Percentiles rank a stretch among this genome's conserved stretches.
Evolutionary conservation across 2,888 invertebrate genomes (phyloP).

Genomic region (Aspidapion aeneum): DNA sequence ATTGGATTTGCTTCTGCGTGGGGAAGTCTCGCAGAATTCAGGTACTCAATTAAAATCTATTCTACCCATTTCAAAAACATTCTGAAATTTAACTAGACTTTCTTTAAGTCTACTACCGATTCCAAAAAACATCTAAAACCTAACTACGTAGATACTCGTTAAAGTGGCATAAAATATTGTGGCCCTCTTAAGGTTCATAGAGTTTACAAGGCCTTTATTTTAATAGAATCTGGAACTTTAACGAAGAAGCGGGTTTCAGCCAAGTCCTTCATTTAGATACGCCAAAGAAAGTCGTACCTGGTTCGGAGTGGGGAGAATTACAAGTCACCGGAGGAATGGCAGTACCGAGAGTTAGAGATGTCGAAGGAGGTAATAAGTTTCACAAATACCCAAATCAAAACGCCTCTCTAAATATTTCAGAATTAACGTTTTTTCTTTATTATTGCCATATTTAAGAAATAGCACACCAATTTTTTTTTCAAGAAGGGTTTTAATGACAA

Average conservation of each 20-base stretch:
- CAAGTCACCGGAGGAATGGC: conserved; percentile 61
- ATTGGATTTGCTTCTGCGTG: conserved; percentile 63
- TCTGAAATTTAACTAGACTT: neutral
- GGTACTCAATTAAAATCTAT: conserved; percentile 48
- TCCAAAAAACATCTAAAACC: too few relatives aligned
- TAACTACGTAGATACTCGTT: too few relatives aligned
- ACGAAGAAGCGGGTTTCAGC: conserved; percentile 66
- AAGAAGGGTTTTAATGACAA: too few relatives aligned
- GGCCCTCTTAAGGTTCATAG: neutral
- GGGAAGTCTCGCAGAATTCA: conserved; percentile 62
- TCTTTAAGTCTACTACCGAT: neutral
- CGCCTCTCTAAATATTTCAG: too few relatives aligned
- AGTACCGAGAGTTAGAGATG: conserved; percentile 46
- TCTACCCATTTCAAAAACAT: conserved; percentile 1
- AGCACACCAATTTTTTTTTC: too few relatives aligned
- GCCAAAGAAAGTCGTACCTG: conserved; percentile 62
- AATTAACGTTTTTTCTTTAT: too few relatives aligned
- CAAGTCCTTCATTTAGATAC: conserved; percentile 64
- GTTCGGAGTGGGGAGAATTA: conserved; percentile 60
- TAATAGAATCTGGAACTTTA: conserved; percentile 64
- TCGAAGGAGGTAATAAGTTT: conserved; percentile 30
- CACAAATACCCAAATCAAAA: too few relatives aligned
- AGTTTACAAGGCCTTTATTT: too few relatives aligned
- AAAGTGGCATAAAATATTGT: neutral
- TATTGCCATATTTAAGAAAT: too few relatives aligned